These are phyloP conservation scores for Agelas oroides DNA, from an alignment of 37 sponge, comb jelly and placozoan genomes.

Conservation along the genomic window DNA sequence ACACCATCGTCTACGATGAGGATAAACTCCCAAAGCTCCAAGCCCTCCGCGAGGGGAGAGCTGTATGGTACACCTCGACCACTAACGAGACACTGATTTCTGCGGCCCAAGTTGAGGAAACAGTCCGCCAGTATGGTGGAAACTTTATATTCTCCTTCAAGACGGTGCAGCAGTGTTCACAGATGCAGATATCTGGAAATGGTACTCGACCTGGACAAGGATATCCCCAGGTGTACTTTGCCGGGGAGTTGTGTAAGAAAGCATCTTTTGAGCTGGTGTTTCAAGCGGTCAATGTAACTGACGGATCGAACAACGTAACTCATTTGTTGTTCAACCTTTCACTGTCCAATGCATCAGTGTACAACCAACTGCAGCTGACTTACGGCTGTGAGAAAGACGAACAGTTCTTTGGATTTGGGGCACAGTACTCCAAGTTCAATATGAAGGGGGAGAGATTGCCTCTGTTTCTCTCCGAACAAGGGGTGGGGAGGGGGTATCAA, in stretches of 20 bases:
- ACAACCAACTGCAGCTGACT: constrained; percentile 54
- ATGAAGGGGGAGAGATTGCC: constrained; percentile 75
- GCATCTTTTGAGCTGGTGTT: constrained; percentile 36
- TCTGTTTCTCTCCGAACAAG: constrained; percentile 80
- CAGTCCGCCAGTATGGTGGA: constrained; percentile 46
- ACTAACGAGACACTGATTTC: background rate
- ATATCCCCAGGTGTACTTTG: constrained; percentile 14
- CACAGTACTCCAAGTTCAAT: constrained; percentile 76
- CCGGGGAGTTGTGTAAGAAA: constrained; percentile 47
- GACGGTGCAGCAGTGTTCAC: constrained; percentile 9
- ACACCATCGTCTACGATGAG: constrained; percentile 32
- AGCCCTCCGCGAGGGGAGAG: background rate
- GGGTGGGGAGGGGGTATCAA: constrained; percentile 79
- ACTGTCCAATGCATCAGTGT: background rate
- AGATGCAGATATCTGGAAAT: background rate
- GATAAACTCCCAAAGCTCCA: constrained; percentile 10
- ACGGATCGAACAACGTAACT: background rate
- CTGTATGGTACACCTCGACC: constrained; percentile 45
- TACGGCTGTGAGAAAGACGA: constrained; percentile 78
- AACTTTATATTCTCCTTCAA: constrained; percentile 17
- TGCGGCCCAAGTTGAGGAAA: constrained; percentile 35
- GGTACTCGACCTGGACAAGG: background rate
- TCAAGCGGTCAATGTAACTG: constrained; percentile 36
- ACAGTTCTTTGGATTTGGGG: constrained; percentile 78
- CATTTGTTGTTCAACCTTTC: constrained; percentile 7